Evolutionary conservation across 2,797 vertebrate species (phyloP), one percentile per base, ranked within the genome.

Genomic region (Gastrophryne carolinensis): DNA sequence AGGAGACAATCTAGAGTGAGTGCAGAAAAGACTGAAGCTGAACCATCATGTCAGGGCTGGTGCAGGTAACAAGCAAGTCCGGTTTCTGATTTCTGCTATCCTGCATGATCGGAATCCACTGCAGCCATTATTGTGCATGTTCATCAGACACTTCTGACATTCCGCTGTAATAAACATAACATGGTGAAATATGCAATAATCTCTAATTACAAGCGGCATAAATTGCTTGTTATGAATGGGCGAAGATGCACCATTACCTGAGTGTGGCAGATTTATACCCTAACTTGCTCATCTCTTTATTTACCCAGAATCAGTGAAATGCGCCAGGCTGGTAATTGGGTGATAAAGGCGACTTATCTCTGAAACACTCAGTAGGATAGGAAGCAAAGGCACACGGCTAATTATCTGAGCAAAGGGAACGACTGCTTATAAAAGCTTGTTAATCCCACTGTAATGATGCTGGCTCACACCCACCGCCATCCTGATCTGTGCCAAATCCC

Each of bases 331-430:
- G 30, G 50, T 77, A 77, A 77, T 77, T 58, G 71, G 67, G 75
- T 77, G 67, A 77, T 77, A 77, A 77, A 77, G 57, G 26, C 39
- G 21, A 49, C 57, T 64, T 39, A 64, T 64, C 75, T 77, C 1
- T 19, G 21, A 49, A 77, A 77, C 71, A 70, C 74, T 70, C 64
- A 47, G 58, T 69, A 76, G 26, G 49, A 44, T 35, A 58, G 37
- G 64, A 56, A 61, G 64, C 64, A 29, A 29, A 26, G 58, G 12
- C 67, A 17, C 30, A 24, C 34, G 26, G 21, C 67, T 77, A 71
- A 77, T 77, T 77, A 77, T 57, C 37, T 11, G 23, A 57, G 29
- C 24, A 7, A 1, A 26, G 24, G 49, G 29, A 71, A 77, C n/a
- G 58, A n/a, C 29, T 30, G 9, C 30, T 49, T 52, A 24, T 65